These are phyloP conservation scores for Turritopsis dohrnii DNA, from an alignment of 30 jellyfish, hydroid and myxozoan genomes.

Conservation along the genomic window DNA sequence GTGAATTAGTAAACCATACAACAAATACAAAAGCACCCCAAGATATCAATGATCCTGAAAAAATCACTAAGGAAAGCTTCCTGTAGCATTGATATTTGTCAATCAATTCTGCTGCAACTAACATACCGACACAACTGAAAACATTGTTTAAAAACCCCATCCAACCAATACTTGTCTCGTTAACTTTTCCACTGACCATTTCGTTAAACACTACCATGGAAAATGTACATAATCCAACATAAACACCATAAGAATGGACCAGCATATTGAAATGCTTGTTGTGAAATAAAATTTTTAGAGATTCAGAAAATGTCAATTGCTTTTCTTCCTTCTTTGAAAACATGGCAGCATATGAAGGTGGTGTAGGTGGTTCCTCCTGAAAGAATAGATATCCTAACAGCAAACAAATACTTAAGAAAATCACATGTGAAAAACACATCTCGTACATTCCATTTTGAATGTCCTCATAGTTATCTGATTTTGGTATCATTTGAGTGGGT, in stretches of 20 bases:
- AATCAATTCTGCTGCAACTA: constrained; percentile 37
- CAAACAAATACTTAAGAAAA: constrained; percentile 31
- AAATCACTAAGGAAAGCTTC: constrained; percentile 24
- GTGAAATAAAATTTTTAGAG: constrained; percentile 36
- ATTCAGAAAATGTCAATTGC: constrained; percentile 23
- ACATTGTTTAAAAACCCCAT: constrained; percentile 62
- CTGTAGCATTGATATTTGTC: constrained; percentile 44
- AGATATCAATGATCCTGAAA: constrained; percentile 30
- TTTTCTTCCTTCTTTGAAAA: constrained; percentile 29
- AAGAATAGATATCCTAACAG: constrained; percentile 29
- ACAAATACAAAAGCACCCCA: constrained; percentile 50
- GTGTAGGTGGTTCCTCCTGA: constrained; percentile 54
- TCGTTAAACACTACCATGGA: constrained; percentile 38
- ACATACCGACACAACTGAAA: constrained; percentile 38
- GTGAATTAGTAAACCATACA: constrained; percentile 27
- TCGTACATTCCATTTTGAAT: constrained; percentile 35
- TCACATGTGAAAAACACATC: constrained; percentile 46
- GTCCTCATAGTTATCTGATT: constrained; percentile 25
- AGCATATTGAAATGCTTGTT: constrained; percentile 43
- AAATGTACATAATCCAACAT: constrained; percentile 43
- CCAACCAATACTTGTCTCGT: constrained; percentile 61
- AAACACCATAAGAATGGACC: constrained; percentile 55
- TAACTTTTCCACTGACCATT: constrained; percentile 28
- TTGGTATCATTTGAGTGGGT: constrained; percentile 58
- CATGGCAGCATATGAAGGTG: constrained; percentile 70